A percentile compares a stretch with the other conserved stretches of the same genome.
Conservation (phyloP, 1,140 invertebrate species). For the Latrodectus geometricus region DNA sequence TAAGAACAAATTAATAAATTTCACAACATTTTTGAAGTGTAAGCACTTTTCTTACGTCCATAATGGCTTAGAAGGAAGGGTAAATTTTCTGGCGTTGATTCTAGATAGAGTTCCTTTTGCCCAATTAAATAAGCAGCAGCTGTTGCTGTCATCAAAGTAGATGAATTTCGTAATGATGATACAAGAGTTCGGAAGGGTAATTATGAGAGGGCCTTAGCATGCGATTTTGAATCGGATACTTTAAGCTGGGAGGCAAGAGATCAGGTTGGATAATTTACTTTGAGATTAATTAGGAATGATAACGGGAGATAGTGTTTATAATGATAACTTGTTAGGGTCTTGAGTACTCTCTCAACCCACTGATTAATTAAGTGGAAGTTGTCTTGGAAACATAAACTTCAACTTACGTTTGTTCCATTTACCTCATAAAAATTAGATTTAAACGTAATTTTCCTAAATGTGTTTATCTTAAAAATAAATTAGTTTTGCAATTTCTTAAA, state of each 20-base stretch:
- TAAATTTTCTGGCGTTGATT: slow-evolving; percentile 25
- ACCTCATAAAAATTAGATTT: too few species aligned
- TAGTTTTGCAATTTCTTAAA: too few species aligned
- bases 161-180: slow-evolving; percentile 44
- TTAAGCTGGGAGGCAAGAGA: not conserved
- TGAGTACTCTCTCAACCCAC: not conserved
- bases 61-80: not conserved
- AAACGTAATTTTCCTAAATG: too few species aligned
- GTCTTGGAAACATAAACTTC: too few species aligned
- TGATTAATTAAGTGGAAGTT: not conserved
- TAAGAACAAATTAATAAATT: too few species aligned
- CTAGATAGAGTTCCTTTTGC: not conserved
- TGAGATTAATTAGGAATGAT: slow-evolving; percentile 2
- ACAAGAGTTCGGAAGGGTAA: slow-evolving; percentile 19
- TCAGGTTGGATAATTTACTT: slow-evolving; percentile 18
- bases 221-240: slow-evolving; percentile 2
- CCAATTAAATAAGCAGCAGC: slow-evolving; percentile 24
- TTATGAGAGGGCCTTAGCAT: slow-evolving; percentile 11
- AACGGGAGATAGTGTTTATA: not conserved
- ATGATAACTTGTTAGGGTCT: not conserved
- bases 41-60: not conserved
- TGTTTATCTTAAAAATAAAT: too few species aligned
- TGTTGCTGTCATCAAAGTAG: slow-evolving; percentile 37
- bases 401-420: too few species aligned
- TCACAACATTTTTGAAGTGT: too few species aligned